A percentile compares a stretch with the other conserved stretches of the same genome.
Conservation (phyloP, 2,113 vertebrate species). For the Chaetorhynchus papuensis region DNA sequence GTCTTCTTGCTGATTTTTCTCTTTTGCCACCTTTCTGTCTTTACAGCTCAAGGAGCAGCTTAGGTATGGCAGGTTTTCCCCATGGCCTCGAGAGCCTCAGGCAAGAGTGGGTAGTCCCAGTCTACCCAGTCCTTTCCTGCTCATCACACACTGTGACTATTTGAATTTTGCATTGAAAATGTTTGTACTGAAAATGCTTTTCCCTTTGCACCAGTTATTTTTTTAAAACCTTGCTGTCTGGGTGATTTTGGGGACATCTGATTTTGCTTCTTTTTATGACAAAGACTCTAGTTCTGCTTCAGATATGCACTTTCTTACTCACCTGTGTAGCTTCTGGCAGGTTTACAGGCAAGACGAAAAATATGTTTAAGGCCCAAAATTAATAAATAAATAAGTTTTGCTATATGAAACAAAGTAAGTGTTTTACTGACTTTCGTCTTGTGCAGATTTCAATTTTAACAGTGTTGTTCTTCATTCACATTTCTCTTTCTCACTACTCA, state of each 20-base stretch:
- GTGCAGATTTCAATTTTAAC: slow-evolving; percentile 17
- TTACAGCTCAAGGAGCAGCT: neutral
- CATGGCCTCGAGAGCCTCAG: neutral
- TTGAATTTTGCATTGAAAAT: neutral
- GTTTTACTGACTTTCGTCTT: slow-evolving; percentile 32
- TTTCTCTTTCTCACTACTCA: neutral
- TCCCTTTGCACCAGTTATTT: neutral
- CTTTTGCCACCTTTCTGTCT: neutral
- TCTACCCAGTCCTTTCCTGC: neutral
- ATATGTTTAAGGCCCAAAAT: slow-evolving; percentile 1
- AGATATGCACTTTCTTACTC: slow-evolving; percentile 9
- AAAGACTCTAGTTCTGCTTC: slow-evolving; percentile 28
- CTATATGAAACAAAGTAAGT: neutral
- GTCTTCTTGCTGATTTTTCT: neutral
- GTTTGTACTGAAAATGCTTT: neutral
- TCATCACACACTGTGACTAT: neutral
- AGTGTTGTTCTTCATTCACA: neutral
- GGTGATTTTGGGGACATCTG: neutral
- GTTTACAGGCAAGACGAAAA: slow-evolving; percentile 42
- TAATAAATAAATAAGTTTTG: slow-evolving; percentile 44
- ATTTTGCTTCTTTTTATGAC: slow-evolving; percentile 25
- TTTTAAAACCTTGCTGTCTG: neutral
- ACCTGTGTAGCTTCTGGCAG: neutral
- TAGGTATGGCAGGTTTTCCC: neutral
- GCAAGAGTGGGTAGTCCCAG: neutral